Evolutionary conservation across 53 echinoderm and acorn worm species (phyloP).

Genomic region (Arbacia lixula): DNA sequence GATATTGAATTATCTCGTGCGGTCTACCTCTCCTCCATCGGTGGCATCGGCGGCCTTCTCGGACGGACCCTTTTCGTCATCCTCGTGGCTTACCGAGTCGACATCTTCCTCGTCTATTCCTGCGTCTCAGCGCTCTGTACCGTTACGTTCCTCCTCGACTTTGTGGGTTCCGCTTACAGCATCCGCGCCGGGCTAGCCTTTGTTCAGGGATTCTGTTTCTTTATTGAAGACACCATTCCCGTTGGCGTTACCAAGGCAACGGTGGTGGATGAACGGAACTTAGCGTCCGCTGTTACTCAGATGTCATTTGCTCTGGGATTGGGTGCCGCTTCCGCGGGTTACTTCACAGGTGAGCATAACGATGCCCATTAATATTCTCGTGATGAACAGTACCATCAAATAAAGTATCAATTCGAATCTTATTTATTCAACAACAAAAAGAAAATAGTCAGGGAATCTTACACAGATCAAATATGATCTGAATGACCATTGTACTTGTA

Average conservation of each 20-base stretch:
- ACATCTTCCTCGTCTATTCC: background rate
- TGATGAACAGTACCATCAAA: too few relatives aligned
- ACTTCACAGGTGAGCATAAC: background rate
- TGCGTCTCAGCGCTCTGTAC: background rate
- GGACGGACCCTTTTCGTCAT: constrained; percentile 7
- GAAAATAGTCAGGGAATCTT: too few relatives aligned
- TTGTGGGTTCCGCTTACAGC: background rate
- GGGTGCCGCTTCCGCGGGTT: background rate
- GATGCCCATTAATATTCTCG: too few relatives aligned
- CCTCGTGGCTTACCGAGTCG: background rate
- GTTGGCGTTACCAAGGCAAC: background rate
- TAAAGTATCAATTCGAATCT: too few relatives aligned
- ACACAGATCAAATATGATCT: too few relatives aligned
- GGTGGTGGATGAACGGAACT: background rate
- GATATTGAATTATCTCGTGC: background rate
- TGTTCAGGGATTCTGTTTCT: constrained; percentile 1
- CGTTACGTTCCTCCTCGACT: constrained; percentile 3
- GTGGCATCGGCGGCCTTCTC: constrained; percentile 1
- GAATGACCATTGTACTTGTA: too few relatives aligned
- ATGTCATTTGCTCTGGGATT: background rate
- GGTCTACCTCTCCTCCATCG: constrained; percentile 6
- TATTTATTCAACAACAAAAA: too few relatives aligned
- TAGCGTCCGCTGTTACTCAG: background rate
- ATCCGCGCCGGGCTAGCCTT: constrained; percentile 8
- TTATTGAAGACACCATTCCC: background rate